Evolutionary conservation across 1,140 invertebrate genomes (phyloP).

Genomic region (Lasioglossum baleicum): DNA sequence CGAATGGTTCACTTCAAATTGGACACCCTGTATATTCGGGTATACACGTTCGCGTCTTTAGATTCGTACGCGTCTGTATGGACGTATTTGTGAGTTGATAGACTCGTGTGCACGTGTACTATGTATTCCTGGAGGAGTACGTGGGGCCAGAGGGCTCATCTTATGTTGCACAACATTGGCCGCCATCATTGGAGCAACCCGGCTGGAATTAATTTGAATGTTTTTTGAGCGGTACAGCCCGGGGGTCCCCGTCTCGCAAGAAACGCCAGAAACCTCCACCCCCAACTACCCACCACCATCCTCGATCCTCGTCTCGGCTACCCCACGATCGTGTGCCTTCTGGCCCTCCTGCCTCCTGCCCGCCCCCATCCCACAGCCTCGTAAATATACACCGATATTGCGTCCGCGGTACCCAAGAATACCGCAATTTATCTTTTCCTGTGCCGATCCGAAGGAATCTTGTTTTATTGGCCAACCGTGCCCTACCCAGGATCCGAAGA

Average conservation of each 20-base stretch:
- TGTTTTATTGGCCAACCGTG: conserved; percentile 57
- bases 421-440: conserved; percentile 71
- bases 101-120: not conserved
- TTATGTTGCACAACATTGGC: conserved; percentile 76
- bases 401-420: conserved; percentile 59
- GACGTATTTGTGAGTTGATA: not conserved
- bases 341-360: conserved; percentile 23
- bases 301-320: conserved; percentile 39
- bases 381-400: conserved; percentile 73
- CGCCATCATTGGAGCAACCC: conserved; percentile 75
- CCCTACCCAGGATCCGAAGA: too few species aligned
- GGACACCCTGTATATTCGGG: not conserved
- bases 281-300: conserved; percentile 33
- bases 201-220: conserved; percentile 77
- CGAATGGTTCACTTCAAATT: too few species aligned
- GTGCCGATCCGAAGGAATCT: conserved; percentile 63
- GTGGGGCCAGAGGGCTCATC: conserved; percentile 57
- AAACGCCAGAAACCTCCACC: conserved; percentile 55
- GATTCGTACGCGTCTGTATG: not conserved
- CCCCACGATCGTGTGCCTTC: conserved; percentile 42
- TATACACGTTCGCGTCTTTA: not conserved
- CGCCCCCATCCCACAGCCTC: conserved; percentile 46
- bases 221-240: conserved; percentile 74
- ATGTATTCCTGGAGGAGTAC: conserved; percentile 22
- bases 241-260: conserved; percentile 70